Evolutionary conservation across 2,888 invertebrate species (phyloP).

Genomic region (Synanthedon andrenaeformis): DNA sequence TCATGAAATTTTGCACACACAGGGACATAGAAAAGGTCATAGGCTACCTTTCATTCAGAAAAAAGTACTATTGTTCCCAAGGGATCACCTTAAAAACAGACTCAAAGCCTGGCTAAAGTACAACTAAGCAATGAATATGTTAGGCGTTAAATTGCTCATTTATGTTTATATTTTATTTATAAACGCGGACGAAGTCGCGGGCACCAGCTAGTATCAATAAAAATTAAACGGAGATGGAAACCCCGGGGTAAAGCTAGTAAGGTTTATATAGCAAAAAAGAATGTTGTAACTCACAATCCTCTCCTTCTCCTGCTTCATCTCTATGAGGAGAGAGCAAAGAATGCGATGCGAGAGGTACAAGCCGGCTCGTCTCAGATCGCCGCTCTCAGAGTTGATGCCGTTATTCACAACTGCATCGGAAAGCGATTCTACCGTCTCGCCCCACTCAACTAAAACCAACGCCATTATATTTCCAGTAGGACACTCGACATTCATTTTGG

Average conservation of each 20-base stretch:
- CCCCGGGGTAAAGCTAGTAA: neutral
- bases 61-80: no score
- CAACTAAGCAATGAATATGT: no score
- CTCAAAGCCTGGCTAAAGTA: no score
- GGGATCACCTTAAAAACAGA: no score
- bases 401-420: conserved; percentile 45
- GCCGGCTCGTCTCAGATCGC: conserved; percentile 36
- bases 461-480: neutral
- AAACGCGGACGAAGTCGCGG: no score
- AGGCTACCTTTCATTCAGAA: no score
- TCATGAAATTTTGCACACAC: no score
- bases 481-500: neutral
- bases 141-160: no score
- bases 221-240: no score
- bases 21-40: no score
- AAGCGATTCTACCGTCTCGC: conserved; percentile 51
- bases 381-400: conserved; percentile 34
- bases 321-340: conserved; percentile 25
- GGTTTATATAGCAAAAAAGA: neutral
- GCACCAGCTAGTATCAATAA: no score
- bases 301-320: conserved; percentile 42
- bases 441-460: conserved; percentile 48
- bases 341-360: conserved; percentile 44
- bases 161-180: no score
- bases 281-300: conserved; percentile 17